These are phyloP conservation scores for Pipistrellus nathusii DNA, from an alignment of 2,797 vertebrate species.

Conservation along the genomic window DNA sequence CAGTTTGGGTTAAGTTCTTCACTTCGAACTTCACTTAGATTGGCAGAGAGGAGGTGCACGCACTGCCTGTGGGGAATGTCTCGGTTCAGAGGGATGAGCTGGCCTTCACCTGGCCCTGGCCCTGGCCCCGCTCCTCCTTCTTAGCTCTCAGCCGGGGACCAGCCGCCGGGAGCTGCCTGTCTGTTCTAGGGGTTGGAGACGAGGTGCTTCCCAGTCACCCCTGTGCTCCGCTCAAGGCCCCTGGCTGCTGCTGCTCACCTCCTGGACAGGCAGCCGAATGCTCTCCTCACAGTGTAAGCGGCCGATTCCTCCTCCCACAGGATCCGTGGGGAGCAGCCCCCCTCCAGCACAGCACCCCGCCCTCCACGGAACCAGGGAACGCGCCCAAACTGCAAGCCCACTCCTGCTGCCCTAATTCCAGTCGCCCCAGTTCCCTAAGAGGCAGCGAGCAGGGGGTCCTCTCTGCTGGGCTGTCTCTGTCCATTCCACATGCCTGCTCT, in stretches of 20 bases:
- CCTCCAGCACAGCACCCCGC: background rate
- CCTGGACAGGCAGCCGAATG: background rate
- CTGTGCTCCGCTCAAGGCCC: background rate
- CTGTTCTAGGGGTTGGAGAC: background rate
- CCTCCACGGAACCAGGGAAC: background rate
- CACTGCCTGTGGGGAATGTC: background rate
- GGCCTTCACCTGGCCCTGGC: background rate
- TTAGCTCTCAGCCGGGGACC: background rate
- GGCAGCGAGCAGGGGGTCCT: background rate
- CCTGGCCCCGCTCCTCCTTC: background rate
- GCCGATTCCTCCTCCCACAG: no score
- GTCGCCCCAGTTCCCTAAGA: constrained; percentile 38
- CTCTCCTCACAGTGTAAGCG: background rate
- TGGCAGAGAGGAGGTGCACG: background rate
- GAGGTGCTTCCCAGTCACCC: background rate
- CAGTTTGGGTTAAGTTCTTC: background rate
- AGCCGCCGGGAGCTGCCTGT: background rate
- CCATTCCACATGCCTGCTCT: constrained; percentile 19
- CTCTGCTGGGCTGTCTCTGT: background rate
- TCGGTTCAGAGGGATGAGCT: background rate
- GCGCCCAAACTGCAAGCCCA: constrained; percentile 21
- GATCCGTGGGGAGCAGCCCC: no score
- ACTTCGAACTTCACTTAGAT: constrained; percentile 8
- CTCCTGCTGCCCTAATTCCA: background rate
- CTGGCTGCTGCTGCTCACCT: background rate